A percentile compares a stretch with the other conserved stretches of the same genome.
Evolutionary conservation across 1,140 invertebrate species (phyloP).

Genomic region (Caenorhabditis tropicalis): DNA sequence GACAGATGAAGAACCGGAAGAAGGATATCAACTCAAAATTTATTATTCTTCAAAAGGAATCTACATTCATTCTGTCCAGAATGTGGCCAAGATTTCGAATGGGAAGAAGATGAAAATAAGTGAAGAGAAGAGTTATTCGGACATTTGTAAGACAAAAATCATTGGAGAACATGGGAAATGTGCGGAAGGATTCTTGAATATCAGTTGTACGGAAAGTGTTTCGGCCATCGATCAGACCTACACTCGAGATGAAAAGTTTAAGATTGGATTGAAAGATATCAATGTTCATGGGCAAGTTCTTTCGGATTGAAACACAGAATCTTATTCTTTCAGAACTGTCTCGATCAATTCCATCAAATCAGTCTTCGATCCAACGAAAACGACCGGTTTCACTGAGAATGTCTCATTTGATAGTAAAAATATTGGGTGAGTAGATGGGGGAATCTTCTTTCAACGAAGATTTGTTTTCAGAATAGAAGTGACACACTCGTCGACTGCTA

Average conservation of each 20-base stretch:
- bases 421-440: background rate
- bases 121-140: constrained; percentile 10
- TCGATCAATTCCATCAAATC: background rate
- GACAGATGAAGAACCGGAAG: constrained; percentile 2
- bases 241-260: background rate
- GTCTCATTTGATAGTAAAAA: constrained; percentile 19
- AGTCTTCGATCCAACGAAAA: constrained; percentile 14
- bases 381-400: background rate
- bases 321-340: background rate
- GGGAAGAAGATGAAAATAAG: too few relatives aligned
- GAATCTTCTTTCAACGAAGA: background rate
- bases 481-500: background rate
- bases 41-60: constrained; percentile 20
- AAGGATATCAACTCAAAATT: background rate
- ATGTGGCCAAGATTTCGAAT: background rate
- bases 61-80: constrained; percentile 17
- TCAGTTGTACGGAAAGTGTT: background rate
- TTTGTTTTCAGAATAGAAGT: background rate
- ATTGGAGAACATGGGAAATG: background rate
- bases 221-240: background rate
- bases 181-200: constrained; percentile 5
- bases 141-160: constrained; percentile 12
- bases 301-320: too few relatives aligned
- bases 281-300: background rate
- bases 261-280: background rate